Percentiles rank a stretch among this genome's conserved stretches.
Conservation (phyloP, 2,888 invertebrate species). For the Callyntrura sp. region DNA sequence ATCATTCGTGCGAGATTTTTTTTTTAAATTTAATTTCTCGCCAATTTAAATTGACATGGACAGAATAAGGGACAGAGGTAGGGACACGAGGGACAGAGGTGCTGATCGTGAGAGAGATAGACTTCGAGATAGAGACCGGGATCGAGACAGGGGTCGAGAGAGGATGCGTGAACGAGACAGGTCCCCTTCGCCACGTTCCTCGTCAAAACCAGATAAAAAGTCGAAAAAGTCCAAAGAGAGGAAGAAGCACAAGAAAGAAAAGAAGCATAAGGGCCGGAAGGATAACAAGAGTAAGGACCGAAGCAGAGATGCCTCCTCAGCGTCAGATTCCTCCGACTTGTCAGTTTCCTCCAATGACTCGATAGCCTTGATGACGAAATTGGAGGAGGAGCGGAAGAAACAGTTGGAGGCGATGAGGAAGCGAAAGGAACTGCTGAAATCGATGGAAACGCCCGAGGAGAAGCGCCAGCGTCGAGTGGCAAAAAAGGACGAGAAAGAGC, state of each 20-base stretch:
- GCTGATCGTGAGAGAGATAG: not conserved
- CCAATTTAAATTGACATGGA: constrained; percentile 37
- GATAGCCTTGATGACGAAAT: constrained; percentile 89
- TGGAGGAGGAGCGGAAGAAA: constrained; percentile 90
- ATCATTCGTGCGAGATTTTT: too few species aligned
- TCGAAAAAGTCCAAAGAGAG: constrained; percentile 69
- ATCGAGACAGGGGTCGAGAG: not conserved
- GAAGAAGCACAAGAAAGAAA: constrained; percentile 66
- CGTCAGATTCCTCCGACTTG: constrained; percentile 62
- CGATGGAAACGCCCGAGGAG: constrained; percentile 97
- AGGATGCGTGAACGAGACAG: constrained; percentile 5
- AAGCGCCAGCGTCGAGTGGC: constrained; percentile 93
- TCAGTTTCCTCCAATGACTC: constrained; percentile 87
- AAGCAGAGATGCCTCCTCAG: not conserved
- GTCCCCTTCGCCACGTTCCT: not conserved
- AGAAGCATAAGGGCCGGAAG: constrained; percentile 45
- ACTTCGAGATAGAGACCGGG: not conserved
- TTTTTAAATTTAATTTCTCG: constrained; percentile 13
- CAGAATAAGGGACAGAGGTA: not conserved
- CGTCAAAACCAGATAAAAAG: constrained; percentile 56
- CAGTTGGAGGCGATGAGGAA: constrained; percentile 89
- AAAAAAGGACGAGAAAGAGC: constrained; percentile 94
- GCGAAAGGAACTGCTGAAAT: constrained; percentile 92
- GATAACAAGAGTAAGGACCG: not conserved
- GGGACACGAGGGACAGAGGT: not conserved